phyloP scores from a whole-genome alignment of 2,113 vertebrate species.

The Elanus axillaris region DNA sequence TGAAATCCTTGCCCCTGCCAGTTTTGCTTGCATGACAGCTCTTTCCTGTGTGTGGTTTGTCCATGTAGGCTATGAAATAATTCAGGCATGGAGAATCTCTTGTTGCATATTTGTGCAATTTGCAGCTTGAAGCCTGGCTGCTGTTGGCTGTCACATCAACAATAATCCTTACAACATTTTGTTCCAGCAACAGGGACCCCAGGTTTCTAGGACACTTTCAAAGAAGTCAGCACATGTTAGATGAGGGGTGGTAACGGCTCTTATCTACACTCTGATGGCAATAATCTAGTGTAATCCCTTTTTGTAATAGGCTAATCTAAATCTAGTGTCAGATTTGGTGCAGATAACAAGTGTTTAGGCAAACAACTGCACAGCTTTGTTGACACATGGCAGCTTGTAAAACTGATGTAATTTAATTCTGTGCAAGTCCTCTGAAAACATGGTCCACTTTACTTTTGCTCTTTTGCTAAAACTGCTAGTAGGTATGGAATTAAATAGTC shows the following conservation, averaged over 20 bases:
- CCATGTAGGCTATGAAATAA: background rate
- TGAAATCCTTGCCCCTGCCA: background rate
- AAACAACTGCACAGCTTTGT: background rate
- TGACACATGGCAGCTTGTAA: background rate
- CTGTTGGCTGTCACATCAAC: background rate
- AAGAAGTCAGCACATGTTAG: background rate
- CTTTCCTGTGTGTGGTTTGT: background rate
- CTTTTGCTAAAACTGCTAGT: background rate
- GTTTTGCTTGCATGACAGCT: background rate
- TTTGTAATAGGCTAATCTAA: background rate
- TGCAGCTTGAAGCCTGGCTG: background rate
- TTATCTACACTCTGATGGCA: background rate
- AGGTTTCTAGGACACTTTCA: background rate
- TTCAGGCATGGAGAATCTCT: background rate
- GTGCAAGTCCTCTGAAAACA: background rate
- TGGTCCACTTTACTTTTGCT: background rate
- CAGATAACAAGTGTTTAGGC: background rate
- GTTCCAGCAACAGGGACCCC: background rate
- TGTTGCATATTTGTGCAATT: rapidly evolving
- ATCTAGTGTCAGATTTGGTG: background rate
- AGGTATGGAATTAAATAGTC: background rate
- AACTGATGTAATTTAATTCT: background rate
- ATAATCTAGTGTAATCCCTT: background rate
- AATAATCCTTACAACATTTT: background rate
- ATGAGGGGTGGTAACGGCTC: background rate